Percentiles rank a stretch among this genome's conserved stretches.
These are phyloP conservation scores for Sphaeridia pumilis DNA, from an alignment of 2,888 invertebrate genomes.

Conservation along the genomic window DNA sequence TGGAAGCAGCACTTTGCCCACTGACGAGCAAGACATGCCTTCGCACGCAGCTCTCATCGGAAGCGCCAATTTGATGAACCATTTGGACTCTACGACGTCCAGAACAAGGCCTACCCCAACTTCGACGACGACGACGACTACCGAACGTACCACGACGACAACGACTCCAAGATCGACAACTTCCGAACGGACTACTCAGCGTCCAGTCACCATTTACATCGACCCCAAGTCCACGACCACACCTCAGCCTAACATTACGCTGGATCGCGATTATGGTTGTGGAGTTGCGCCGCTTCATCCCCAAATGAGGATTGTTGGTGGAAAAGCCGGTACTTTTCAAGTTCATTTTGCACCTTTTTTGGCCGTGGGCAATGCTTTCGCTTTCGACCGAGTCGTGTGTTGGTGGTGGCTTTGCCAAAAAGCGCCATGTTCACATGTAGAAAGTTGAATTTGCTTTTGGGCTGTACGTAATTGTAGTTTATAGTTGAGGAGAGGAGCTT, in stretches of 20 bases:
- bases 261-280: slow-evolving; percentile 18
- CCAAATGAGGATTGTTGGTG: slow-evolving; percentile 21
- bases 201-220: slow-evolving; percentile 19
- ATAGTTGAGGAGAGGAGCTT: no score
- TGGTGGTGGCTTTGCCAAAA: neutral
- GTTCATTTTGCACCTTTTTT: neutral
- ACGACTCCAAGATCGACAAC: slow-evolving; percentile 25
- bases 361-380: neutral
- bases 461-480: no score
- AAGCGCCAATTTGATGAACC: neutral
- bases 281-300: slow-evolving; percentile 16
- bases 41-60: neutral
- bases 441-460: no score
- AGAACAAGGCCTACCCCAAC: slow-evolving; percentile 2
- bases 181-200: slow-evolving; percentile 40
- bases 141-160: slow-evolving; percentile 8
- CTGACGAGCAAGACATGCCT: neutral
- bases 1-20: slow-evolving; percentile 6
- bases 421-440: neutral
- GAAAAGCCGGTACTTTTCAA: slow-evolving; percentile 13
- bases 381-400: neutral
- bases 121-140: slow-evolving; percentile 13
- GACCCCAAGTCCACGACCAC: slow-evolving; percentile 23
- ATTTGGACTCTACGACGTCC: neutral
- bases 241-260: slow-evolving; percentile 13